Base-by-base conservation (phyloP, 2,113 vertebrate species). In the Sceloporus tristichus region DNA sequence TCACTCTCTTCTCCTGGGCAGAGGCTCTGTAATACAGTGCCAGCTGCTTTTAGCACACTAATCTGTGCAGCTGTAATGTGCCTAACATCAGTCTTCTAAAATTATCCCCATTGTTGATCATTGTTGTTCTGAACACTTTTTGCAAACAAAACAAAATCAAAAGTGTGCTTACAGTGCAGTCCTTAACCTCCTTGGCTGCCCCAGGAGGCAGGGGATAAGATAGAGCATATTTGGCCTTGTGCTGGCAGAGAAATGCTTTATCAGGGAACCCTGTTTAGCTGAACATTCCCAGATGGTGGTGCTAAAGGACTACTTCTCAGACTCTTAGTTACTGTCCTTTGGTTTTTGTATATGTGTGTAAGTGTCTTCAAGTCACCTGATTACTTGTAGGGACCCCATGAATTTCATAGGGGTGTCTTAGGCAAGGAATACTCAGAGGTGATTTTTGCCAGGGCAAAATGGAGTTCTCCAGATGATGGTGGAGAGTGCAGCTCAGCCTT, bases 31-130 rank as follows among this genome's bases (percentile, higher is more conserved):
- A 82, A 5, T 82, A 38, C 19, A 5, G 21, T 82, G 73, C 40
- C 86, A 88, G 73, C 86, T 82, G 80, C 79, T 77, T 76, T 66
- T 68, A 89, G 81, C 21, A 23, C 34, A n/a, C 21, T 77, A 66
- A 83, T 81, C 68, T 59, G 85, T 75, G 71, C 79, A 82, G 71
- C 78, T 89, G 38, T 25, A 56, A 83, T 53, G 42, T 53, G 59
- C 29, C 80, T 21, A 82, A 6, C 79, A 66, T 54, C 11, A 19
- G 56, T 9, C 79, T 87, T 82, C 42, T 34, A 59, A 87, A 48
- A 74, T 75, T 9, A 48, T 75, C 21, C 38, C 7, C 25, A 3
- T 16, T 76, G 53, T 79, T 42, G 5, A 48, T 80, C n/a, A 62
- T 62, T 48, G 56, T 76, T 29, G 25, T 65, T 75, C 56, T 74